A percentile compares a stretch with the other conserved stretches of the same genome.
Conservation (phyloP, 2,113 vertebrate genomes). For the Riparia riparia region DNA sequence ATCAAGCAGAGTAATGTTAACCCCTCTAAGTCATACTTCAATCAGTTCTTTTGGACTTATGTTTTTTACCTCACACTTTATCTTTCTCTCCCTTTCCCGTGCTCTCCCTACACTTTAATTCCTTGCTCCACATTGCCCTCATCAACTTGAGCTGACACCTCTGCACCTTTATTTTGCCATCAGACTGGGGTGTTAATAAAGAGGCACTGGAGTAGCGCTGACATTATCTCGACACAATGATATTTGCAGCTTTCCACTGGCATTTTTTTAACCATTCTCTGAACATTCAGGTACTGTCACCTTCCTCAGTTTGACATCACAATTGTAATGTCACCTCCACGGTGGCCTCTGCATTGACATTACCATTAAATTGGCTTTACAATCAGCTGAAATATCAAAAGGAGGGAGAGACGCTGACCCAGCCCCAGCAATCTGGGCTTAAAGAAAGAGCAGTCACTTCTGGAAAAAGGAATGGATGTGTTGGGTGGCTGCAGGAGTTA, state of each 20-base stretch:
- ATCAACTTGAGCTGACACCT: neutral
- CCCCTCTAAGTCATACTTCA: neutral
- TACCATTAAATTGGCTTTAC: neutral
- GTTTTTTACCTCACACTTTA: neutral
- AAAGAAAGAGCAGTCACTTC: neutral
- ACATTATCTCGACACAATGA: constrained; percentile 1
- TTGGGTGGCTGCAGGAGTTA: neutral
- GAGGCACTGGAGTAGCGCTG: neutral
- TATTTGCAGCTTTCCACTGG: constrained; percentile 11
- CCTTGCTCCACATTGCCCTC: neutral
- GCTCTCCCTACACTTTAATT: neutral
- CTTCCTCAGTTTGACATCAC: neutral
- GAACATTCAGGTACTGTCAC: neutral
- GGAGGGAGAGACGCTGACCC: neutral
- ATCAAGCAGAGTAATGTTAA: neutral
- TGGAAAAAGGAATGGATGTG: neutral
- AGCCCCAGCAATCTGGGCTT: neutral
- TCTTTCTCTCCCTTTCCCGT: neutral
- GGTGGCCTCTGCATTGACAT: neutral
- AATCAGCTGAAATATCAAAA: neutral
- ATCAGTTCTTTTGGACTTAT: neutral
- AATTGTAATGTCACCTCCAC: neutral
- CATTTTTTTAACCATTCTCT: constrained; percentile 24
- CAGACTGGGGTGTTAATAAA: neutral
- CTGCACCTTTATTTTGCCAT: constrained; percentile 19